Evolutionary conservation across 1,140 invertebrate genomes (phyloP).

Genomic region (Proctacanthus coquilletti): DNA sequence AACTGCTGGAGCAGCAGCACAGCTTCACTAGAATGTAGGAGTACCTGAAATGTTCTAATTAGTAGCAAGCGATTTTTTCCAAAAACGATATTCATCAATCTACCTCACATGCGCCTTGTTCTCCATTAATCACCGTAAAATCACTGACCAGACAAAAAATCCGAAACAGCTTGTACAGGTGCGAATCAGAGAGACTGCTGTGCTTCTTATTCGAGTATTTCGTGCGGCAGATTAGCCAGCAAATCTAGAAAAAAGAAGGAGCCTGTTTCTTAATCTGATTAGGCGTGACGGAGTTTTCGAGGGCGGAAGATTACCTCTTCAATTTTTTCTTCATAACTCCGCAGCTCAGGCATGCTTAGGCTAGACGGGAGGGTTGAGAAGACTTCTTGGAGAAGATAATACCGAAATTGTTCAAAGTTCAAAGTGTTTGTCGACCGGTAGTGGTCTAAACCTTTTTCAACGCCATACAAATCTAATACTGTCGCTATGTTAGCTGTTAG

Average conservation of each 20-base stretch:
- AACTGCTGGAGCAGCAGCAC: constrained; percentile 46
- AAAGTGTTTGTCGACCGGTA: constrained; percentile 47
- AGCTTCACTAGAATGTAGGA: constrained; percentile 48
- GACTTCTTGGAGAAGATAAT: constrained; percentile 58
- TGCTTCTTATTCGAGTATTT: constrained; percentile 39
- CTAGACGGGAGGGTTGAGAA: constrained; percentile 43
- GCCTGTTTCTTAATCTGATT: background rate
- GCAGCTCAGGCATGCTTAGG: constrained; percentile 34
- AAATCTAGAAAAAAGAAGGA: constrained; percentile 34
- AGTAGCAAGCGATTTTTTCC: no score
- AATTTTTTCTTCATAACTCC: constrained; percentile 41
- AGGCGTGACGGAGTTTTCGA: background rate
- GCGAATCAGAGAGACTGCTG: constrained; percentile 42
- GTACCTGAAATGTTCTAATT: constrained; percentile 41
- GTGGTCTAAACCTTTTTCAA: constrained; percentile 61
- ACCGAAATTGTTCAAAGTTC: constrained; percentile 55
- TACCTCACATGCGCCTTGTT: background rate
- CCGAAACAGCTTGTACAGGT: constrained; percentile 56
- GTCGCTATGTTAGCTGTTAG: constrained; percentile 57
- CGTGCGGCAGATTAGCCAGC: constrained; percentile 60
- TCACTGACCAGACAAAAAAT: constrained; percentile 64
- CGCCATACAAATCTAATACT: constrained; percentile 50
- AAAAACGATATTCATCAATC: constrained; percentile 7
- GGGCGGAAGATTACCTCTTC: constrained; percentile 32
- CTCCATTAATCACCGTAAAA: constrained; percentile 30